Evolutionary conservation across 2,797 vertebrate species (phyloP).

Genomic region (Neopelma chrysocephalum): DNA sequence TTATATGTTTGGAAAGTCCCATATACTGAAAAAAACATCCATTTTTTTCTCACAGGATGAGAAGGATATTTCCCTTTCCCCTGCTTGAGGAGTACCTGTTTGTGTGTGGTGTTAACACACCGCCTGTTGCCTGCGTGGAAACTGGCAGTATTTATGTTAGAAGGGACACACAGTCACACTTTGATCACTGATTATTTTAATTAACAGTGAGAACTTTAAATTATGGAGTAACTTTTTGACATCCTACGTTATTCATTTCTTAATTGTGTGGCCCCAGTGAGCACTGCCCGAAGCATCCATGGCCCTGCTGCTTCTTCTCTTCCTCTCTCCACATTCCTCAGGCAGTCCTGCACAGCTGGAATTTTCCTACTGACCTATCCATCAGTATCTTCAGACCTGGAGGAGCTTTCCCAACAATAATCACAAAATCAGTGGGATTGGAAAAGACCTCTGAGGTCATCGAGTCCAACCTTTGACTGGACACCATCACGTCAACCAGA

Average conservation of each 20-base stretch:
- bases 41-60: not conserved
- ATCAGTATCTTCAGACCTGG: not conserved
- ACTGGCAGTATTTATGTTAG: no score
- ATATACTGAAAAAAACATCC: rapidly evolving
- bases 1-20: not conserved
- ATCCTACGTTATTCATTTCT: not conserved
- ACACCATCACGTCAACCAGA: not conserved
- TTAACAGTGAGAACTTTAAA: not conserved
- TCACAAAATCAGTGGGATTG: not conserved
- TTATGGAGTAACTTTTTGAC: not conserved
- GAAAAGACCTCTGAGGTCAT: not conserved
- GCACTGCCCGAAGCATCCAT: not conserved
- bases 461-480: not conserved
- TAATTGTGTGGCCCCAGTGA: not conserved
- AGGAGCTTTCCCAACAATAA: not conserved
- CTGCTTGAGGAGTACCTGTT: not conserved
- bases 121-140: not conserved
- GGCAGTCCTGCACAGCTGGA: not conserved
- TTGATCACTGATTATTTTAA: not conserved
- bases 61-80: not conserved
- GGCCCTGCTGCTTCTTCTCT: not conserved
- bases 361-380: not conserved
- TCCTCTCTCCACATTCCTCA: not conserved
- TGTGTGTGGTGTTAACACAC: not conserved
- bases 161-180: not conserved